Conservation (phyloP, 1,140 invertebrate species). For the Dinothrombium tinctorium region DNA sequence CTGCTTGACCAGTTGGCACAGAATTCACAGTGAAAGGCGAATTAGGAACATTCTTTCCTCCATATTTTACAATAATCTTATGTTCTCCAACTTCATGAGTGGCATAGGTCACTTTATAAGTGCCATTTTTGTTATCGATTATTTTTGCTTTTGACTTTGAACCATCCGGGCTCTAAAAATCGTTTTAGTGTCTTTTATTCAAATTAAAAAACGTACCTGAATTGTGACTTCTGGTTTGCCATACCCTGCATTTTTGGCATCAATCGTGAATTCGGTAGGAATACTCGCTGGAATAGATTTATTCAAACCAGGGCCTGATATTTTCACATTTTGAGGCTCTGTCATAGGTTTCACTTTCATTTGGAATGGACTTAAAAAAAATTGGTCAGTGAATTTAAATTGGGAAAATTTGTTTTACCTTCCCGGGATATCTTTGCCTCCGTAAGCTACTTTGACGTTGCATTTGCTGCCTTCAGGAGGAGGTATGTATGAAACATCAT, state of each 20-base stretch:
- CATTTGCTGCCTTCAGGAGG: conserved; percentile 45
- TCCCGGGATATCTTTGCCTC: conserved; percentile 41
- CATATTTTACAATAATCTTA: conserved; percentile 75
- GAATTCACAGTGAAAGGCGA: conserved; percentile 48
- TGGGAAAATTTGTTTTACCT: conserved; percentile 26
- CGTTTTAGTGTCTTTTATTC: too few relatives aligned
- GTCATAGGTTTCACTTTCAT: conserved; percentile 44
- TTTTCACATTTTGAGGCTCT: conserved; percentile 46
- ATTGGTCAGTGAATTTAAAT: conserved; percentile 4
- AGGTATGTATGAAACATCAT: conserved; percentile 53
- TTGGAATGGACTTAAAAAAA: conserved; percentile 36
- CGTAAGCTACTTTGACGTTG: conserved; percentile 27
- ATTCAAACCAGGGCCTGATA: conserved; percentile 44
- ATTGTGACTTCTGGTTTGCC: conserved; percentile 54
- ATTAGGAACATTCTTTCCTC: conserved; percentile 76
- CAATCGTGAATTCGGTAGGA: conserved; percentile 51
- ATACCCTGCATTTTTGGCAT: conserved; percentile 52
- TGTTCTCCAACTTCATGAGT: conserved; percentile 81
- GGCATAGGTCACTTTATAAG: conserved; percentile 79
- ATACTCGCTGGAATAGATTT: conserved; percentile 46
- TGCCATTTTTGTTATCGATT: conserved; percentile 60
- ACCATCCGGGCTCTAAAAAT: conserved; percentile 47
- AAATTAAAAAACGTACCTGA: conserved; percentile 33
- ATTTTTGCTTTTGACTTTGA: conserved; percentile 37
- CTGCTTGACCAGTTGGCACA: conserved; percentile 27